Base-by-base conservation (phyloP, 1,140 invertebrate genomes). In the Cyclina sinensis region DNA sequence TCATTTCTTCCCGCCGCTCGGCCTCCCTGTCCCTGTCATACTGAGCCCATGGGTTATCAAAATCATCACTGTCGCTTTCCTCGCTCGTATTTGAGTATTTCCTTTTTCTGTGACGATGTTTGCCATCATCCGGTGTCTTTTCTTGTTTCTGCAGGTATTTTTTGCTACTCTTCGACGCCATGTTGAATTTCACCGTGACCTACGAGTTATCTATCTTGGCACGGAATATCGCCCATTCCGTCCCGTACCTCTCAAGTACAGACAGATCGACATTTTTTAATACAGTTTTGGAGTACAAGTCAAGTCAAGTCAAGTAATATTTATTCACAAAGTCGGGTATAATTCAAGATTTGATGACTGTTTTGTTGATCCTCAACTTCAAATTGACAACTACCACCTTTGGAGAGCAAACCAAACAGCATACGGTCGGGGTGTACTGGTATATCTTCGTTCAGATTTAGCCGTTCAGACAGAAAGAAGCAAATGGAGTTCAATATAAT, bases 1-100 rank as follows among this genome's bases (percentile, higher is more conserved):
- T 88, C 57, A 95, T 85, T 78, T 95, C 94, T 0, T 92, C 88
- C 51, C 92, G 84, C 12, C 74, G 57, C 37, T 93, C 90, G 30
- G 90, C 88, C 1, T 86, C 82, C 24, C 83, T 83, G 27, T 91
- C 68, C 80, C 89, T 89, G 57, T 91, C 54, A 16, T 90, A 73
- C 65, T 89, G 86, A 24, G 86, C 65, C 24, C 86, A 68, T 5
- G 76, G 86, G 27, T 86, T 79, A 57, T 87, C 39, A 39, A 70
- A 76, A 37, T 65, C 68, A 43, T 91, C 54, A 51, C 57, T 86
- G 21, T 48, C 68, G 32, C 54, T 89, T 2, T 70, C 62, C 48
- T 59, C 76, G 11, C 68, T 82, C 12, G 37, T 86, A 30, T 82
- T 73, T 0, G 68, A 73, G 43, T 51, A 86, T 21, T 73, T 76